Conservation (phyloP, 2,888 invertebrate species). For the Cryptops parisi region DNA sequence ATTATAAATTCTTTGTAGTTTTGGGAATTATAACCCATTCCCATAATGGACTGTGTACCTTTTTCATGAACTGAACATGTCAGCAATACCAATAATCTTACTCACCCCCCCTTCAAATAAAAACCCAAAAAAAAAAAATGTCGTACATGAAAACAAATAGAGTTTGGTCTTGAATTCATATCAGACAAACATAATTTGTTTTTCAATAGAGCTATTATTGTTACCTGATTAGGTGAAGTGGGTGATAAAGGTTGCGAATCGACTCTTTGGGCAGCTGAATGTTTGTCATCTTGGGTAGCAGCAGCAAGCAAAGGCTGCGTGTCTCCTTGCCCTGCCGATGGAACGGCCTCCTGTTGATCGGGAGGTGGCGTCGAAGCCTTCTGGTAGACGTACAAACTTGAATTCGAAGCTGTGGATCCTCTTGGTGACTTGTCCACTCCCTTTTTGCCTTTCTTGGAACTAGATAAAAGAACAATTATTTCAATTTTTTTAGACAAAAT, state of each 20-base stretch:
- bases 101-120: too few species aligned
- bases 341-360: slow-evolving; percentile 1
- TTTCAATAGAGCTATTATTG: not conserved
- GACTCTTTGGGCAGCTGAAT: not conserved
- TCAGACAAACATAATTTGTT: not conserved
- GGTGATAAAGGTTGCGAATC: slow-evolving; percentile 9
- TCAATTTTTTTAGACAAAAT: too few species aligned
- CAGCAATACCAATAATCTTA: too few species aligned
- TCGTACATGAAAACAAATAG: not conserved
- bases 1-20: not conserved
- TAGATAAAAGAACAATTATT: not conserved
- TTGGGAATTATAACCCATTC: too few species aligned
- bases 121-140: too few species aligned
- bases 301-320: too few species aligned
- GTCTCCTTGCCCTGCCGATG: too few species aligned
- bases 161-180: not conserved
- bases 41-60: too few species aligned
- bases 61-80: too few species aligned
- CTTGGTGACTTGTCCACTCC: slow-evolving; percentile 14
- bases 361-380: slow-evolving; percentile 12
- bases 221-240: slow-evolving; percentile 10
- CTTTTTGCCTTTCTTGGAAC: slow-evolving; percentile 14
- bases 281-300: not conserved
- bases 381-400: slow-evolving; percentile 17
- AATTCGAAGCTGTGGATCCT: slow-evolving; percentile 18